These are phyloP conservation scores for Actenoides lindsayi DNA, from an alignment of 2,113 vertebrate species.

Conservation along the genomic window DNA sequence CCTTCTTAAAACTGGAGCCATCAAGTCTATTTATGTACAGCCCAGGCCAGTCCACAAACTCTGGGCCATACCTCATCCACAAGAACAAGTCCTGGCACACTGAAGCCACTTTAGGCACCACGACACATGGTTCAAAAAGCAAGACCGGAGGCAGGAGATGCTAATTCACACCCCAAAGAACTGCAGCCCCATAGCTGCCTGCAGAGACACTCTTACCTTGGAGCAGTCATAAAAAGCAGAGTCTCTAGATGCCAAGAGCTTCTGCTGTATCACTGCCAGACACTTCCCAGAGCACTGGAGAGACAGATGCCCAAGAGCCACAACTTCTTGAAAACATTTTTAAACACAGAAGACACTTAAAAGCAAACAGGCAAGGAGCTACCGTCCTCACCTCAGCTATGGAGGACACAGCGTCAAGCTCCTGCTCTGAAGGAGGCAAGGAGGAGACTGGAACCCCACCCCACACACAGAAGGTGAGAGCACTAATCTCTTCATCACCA, in stretches of 20 bases:
- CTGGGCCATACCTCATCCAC: too few species aligned
- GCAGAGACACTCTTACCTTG: not conserved
- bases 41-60: not conserved
- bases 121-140: not conserved
- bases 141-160: not conserved
- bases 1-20: not conserved
- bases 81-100: not conserved
- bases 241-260: not conserved
- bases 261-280: not conserved
- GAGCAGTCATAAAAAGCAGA: not conserved
- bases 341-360: not conserved
- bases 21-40: fast-evolving
- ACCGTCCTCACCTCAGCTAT: fast-evolving
- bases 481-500: not conserved
- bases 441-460: not conserved
- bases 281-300: not conserved
- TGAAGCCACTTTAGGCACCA: not conserved
- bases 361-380: not conserved
- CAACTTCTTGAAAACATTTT: fast-evolving
- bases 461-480: not conserved
- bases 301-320: fast-evolving
- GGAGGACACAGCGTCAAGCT: fast-evolving
- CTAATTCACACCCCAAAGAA: not conserved
- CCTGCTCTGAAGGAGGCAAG: not conserved
- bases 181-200: not conserved